Conservation (phyloP, 2,797 vertebrate genomes). For the Rhodeus uyekii region DNA sequence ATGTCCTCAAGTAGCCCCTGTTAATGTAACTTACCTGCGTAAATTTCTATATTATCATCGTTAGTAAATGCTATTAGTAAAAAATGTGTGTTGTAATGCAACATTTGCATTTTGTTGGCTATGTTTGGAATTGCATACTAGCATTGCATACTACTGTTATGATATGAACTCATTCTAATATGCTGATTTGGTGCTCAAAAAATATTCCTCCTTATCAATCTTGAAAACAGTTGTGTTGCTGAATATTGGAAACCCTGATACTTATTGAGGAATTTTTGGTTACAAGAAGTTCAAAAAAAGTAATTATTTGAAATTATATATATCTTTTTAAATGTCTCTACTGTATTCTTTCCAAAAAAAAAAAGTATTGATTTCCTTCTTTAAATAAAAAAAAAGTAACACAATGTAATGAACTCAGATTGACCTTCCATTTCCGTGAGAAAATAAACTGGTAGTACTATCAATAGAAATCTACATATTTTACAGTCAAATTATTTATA, state of each 20-base stretch:
- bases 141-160: background rate
- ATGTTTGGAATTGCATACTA: background rate
- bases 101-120: background rate
- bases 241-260: background rate
- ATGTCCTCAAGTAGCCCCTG: background rate
- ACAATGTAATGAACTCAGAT: background rate
- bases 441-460: background rate
- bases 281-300: background rate
- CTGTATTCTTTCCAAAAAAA: too few relatives aligned
- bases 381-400: too few relatives aligned
- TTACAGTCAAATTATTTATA: too few relatives aligned
- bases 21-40: background rate
- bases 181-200: background rate
- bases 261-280: background rate
- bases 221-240: background rate
- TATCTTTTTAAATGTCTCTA: background rate
- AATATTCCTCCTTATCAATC: background rate
- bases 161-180: background rate
- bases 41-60: background rate
- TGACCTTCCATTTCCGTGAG: background rate
- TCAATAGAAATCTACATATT: too few relatives aligned
- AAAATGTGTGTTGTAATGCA: background rate
- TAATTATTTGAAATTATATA: background rate
- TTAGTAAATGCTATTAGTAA: background rate
- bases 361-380: too few relatives aligned